These are phyloP conservation scores for Bradynema listronoti DNA, from an alignment of 1,140 invertebrate species.

Conservation along the genomic window DNA sequence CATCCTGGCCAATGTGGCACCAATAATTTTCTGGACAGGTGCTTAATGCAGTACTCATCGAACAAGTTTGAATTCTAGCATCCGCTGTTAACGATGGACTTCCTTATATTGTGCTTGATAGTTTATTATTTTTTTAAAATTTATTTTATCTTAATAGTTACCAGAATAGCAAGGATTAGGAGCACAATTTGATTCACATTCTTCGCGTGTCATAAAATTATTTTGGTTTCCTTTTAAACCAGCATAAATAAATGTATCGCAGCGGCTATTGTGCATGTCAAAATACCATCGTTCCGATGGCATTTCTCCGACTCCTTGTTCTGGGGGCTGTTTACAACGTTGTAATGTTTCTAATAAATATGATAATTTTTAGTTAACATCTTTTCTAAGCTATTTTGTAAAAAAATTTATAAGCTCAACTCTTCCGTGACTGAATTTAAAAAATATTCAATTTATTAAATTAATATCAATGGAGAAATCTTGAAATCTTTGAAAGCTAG, in stretches of 20 bases:
- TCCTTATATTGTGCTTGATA: constrained; percentile 20
- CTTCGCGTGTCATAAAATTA: constrained; percentile 38
- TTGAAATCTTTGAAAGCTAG: neutral
- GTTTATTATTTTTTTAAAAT: constrained; percentile 11
- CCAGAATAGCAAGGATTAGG: constrained; percentile 53
- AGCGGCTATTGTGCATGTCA: constrained; percentile 33
- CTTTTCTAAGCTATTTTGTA: no score
- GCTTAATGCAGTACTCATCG: constrained; percentile 39
- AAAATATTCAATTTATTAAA: no score
- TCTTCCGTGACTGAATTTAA: no score
- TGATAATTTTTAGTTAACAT: no score
- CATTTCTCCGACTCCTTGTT: constrained; percentile 14
- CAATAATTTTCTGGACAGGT: constrained; percentile 43
- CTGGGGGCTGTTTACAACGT: constrained; percentile 11
- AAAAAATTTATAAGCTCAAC: no score
- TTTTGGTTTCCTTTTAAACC: constrained; percentile 44
- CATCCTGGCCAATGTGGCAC: constrained; percentile 50
- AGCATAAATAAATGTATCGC: constrained; percentile 38
- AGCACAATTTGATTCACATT: constrained; percentile 47
- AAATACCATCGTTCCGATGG: constrained; percentile 32
- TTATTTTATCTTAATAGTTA: constrained; percentile 16
- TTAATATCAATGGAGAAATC: no score
- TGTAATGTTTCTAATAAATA: constrained; percentile 14
- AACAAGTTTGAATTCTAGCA: constrained; percentile 48
- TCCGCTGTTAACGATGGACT: constrained; percentile 50